Conservation (phyloP, 2,113 vertebrate genomes). For the Verasper variegatus region DNA sequence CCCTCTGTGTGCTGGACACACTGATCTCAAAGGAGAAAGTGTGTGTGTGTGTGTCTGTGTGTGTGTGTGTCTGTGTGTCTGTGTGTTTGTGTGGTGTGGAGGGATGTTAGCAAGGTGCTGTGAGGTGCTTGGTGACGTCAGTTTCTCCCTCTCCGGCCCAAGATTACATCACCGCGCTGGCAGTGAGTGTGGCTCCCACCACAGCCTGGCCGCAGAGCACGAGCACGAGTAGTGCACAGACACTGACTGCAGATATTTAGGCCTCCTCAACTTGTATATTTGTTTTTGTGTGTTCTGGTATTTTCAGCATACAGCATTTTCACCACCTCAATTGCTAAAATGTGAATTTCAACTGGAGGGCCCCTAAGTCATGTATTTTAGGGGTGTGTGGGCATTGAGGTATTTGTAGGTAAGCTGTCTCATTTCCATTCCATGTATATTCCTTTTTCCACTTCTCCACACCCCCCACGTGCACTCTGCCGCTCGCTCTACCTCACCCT, state of each 20-base stretch:
- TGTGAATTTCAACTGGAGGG: slow-evolving; percentile 28
- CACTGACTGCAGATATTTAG: slow-evolving; percentile 15
- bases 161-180: slow-evolving; percentile 69
- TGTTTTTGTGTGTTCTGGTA: slow-evolving; percentile 31
- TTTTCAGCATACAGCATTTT: slow-evolving; percentile 42
- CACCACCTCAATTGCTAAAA: slow-evolving; percentile 39
- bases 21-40: slow-evolving; percentile 64
- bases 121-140: slow-evolving; percentile 69
- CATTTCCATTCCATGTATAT: slow-evolving; percentile 66
- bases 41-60: slow-evolving; percentile 1
- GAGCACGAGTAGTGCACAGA: slow-evolving; percentile 14
- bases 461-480: slow-evolving; percentile 29
- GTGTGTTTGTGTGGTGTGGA: not conserved
- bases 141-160: slow-evolving; percentile 25
- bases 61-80: slow-evolving; percentile 4
- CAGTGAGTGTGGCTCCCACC: slow-evolving; percentile 33
- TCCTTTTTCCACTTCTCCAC: slow-evolving; percentile 44
- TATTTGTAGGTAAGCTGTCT: slow-evolving; percentile 74
- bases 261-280: slow-evolving; percentile 15
- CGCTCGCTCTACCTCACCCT: slow-evolving; percentile 36
- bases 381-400: slow-evolving; percentile 37
- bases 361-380: slow-evolving; percentile 51
- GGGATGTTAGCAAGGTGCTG: slow-evolving; percentile 27
- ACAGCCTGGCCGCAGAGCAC: slow-evolving; percentile 15
- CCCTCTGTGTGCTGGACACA: slow-evolving; percentile 72